A percentile compares a stretch with the other conserved stretches of the same genome.
Evolutionary conservation across 2,888 invertebrate genomes (phyloP).

Genomic region (Seira ritae): DNA sequence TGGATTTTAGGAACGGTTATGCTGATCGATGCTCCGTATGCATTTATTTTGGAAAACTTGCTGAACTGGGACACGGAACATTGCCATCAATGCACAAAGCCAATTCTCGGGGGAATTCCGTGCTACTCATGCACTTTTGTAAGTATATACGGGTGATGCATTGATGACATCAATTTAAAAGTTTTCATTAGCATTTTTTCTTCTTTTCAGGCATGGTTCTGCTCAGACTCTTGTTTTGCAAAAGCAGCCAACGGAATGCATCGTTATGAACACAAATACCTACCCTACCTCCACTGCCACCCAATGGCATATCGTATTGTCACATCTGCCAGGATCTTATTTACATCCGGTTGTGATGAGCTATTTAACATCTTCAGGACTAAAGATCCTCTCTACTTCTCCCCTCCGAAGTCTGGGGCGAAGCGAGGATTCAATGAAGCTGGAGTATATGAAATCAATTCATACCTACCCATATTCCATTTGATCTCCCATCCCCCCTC

Average conservation of each 20-base stretch:
- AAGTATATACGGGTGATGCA: constrained; percentile 36
- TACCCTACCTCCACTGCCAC: constrained; percentile 64
- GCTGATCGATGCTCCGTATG: constrained; percentile 66
- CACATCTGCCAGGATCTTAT: constrained; percentile 63
- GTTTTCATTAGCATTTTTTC: constrained; percentile 21
- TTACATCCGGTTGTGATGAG: constrained; percentile 59
- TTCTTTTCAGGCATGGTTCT: constrained; percentile 66
- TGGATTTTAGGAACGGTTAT: constrained; percentile 59
- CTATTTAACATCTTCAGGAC: constrained; percentile 55
- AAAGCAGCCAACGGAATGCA: constrained; percentile 59
- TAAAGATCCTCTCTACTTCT: constrained; percentile 40
- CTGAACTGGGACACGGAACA: constrained; percentile 69
- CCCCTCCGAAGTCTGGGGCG: constrained; percentile 1
- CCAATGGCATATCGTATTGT: constrained; percentile 59
- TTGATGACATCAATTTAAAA: constrained; percentile 4
- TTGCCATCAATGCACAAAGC: constrained; percentile 67
- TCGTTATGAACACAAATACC: constrained; percentile 62
- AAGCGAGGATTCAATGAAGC: constrained; percentile 38
- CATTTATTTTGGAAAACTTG: constrained; percentile 62
- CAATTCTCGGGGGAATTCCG: constrained; percentile 68
- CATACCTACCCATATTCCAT: constrained; percentile 62
- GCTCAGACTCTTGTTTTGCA: constrained; percentile 62
- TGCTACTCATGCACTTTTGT: constrained; percentile 70
- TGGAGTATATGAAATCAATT: constrained; percentile 60
- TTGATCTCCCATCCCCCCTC: constrained; percentile 53